Evolutionary conservation across 2,113 vertebrate genomes (phyloP), one percentile per base, ranked within the genome.

Genomic region (Synodontis membranacea): DNA sequence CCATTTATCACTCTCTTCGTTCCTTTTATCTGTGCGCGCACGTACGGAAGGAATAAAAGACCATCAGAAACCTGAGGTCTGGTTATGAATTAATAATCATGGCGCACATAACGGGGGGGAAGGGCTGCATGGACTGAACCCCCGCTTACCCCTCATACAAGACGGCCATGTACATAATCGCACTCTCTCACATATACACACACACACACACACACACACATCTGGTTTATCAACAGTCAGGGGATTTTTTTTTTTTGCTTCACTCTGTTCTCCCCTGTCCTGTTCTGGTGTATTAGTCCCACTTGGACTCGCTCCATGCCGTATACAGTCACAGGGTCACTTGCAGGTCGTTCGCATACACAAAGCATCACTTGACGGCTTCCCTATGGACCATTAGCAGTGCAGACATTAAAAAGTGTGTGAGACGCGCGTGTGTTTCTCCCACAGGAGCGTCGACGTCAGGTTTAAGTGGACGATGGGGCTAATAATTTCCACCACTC

Each of bases 81-180:
- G 85, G 64, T 54, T 84, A 89, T 89, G 64, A 89, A 87, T 89
- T 48, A 89, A 64, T 86, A 87, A 89, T 87, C 78, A 66, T 31
- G 76, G 62, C 0, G 23, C n/a, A 60, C 12, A 17, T 58, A 56
- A 78, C 68, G 37, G 60, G 37, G 60, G 85, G 82, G 85, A 85
- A 54, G 83, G 82, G 68, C 31, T 68, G 46, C 42, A 50, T 68
- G 46, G 28, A 50, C 10, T 68, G 21, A 83, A 52, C 44, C 46
- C 46, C 44, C 6, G 12, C 11, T 23, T 52, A 50, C 17, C 10
- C 44, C 31, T 31, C 28, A 48, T 23, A 62, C 80, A 82, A 62
- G 25, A 62, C n/a, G 80, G 12, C 58, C 58, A 62, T 25, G 42
- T 14, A 5, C 25, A 28, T 11, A 37, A 31, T 34, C 23, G 74